Conservation (phyloP, 2,113 vertebrate genomes). For the Hypocryptadius cinnamomeus region DNA sequence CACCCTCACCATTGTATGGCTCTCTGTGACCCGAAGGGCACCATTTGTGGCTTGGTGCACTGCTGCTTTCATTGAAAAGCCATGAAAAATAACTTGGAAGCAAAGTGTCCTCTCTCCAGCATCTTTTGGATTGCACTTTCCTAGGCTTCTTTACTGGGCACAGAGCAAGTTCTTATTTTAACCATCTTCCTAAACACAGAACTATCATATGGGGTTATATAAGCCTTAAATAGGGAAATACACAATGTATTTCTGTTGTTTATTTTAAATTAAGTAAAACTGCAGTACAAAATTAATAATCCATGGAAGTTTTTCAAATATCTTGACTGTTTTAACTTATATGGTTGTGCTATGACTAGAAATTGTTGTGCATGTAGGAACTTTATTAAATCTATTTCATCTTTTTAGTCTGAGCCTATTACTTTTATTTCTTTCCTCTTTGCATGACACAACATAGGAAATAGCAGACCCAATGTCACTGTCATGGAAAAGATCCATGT, state of each 20-base stretch:
- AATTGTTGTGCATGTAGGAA: not conserved
- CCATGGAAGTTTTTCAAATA: not conserved
- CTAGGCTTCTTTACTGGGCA: not conserved
- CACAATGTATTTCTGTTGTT: not conserved
- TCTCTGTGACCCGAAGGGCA: not conserved
- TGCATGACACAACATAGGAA: not conserved
- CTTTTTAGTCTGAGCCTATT: not conserved
- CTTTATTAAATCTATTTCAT: not conserved
- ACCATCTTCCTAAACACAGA: not conserved
- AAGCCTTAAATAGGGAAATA: not conserved
- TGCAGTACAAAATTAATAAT: not conserved
- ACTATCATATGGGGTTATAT: not conserved
- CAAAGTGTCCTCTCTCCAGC: not conserved
- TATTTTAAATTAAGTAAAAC: not conserved
- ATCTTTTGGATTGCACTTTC: not conserved
- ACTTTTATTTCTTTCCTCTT: not conserved
- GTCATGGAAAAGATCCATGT: not conserved
- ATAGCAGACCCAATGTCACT: not conserved
- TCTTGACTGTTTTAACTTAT: not conserved
- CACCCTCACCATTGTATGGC: not conserved
- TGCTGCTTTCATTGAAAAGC: not conserved
- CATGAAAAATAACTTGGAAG: not conserved
- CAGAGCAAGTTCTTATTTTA: not conserved
- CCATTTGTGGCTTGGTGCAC: not conserved
- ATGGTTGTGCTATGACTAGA: not conserved